A percentile compares a stretch with the other conserved stretches of the same genome.
These are phyloP conservation scores for Prionchulus punctatus DNA, from an alignment of 2,888 invertebrate genomes.

Conservation along the genomic window DNA sequence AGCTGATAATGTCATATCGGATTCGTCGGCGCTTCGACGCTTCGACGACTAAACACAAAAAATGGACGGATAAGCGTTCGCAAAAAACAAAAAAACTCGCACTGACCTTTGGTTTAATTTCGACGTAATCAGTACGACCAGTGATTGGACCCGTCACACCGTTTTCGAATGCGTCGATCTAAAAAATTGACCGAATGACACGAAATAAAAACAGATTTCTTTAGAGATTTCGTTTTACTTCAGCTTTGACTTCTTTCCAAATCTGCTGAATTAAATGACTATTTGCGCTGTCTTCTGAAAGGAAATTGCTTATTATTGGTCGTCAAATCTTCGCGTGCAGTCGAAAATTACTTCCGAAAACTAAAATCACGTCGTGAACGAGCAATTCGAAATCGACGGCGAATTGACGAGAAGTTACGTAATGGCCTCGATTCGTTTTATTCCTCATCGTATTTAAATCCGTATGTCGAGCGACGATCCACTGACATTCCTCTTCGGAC, in stretches of 20 bases:
- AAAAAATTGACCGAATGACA: not conserved
- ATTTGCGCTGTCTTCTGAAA: not conserved
- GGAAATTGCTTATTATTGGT: too few species aligned
- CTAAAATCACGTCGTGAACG: slow-evolving; percentile 57
- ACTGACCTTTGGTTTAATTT: too few species aligned
- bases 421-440: slow-evolving; percentile 45
- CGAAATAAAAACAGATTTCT: too few species aligned
- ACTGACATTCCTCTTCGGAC: slow-evolving; percentile 27
- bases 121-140: not conserved
- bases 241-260: not conserved
- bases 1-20: too few species aligned
- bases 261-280: not conserved
- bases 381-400: slow-evolving; percentile 54
- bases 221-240: not conserved
- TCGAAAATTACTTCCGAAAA: slow-evolving; percentile 47
- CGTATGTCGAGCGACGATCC: slow-evolving; percentile 42
- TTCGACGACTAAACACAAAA: too few species aligned
- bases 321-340: not conserved
- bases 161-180: not conserved
- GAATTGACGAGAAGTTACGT: slow-evolving; percentile 50
- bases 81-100: too few species aligned
- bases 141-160: not conserved
- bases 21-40: too few species aligned
- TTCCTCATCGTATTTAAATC: slow-evolving; percentile 48
- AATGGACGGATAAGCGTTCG: too few species aligned